Percentiles rank a stretch among this genome's conserved stretches.
Evolutionary conservation across 2,113 vertebrate species (phyloP).

Genomic region (Microtus montanus): DNA sequence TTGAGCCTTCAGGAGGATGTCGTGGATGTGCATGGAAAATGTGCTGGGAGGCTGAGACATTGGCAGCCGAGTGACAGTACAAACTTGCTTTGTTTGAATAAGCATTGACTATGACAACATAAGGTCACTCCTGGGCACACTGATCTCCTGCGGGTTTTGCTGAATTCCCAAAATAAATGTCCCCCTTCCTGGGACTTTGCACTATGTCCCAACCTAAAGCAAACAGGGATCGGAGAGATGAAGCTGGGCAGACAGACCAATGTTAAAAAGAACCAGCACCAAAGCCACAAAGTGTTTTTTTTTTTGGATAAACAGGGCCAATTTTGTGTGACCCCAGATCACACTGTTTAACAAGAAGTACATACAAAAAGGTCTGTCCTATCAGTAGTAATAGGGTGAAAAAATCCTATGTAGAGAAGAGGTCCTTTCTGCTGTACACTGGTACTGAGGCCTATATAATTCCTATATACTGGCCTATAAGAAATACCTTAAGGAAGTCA

Average conservation of each 20-base stretch:
- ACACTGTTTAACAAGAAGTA: conserved; percentile 14
- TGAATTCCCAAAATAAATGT: conserved; percentile 67
- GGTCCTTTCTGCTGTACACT: background rate
- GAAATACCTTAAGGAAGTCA: background rate
- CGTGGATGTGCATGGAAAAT: background rate
- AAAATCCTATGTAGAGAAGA: background rate
- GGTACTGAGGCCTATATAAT: background rate
- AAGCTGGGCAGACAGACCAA: conserved; percentile 4
- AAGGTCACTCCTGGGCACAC: conserved; percentile 1
- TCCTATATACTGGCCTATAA: background rate
- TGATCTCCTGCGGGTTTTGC: conserved; percentile 41
- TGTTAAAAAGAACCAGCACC: conserved; percentile 44
- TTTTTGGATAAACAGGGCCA: background rate
- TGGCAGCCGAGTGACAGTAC: background rate
- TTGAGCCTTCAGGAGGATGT: background rate
- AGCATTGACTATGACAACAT: background rate
- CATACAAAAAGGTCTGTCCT: background rate
- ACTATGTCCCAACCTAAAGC: conserved; percentile 66
- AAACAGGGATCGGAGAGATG: conserved; percentile 65
- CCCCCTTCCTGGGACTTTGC: conserved; percentile 71
- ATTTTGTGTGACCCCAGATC: conserved; percentile 15
- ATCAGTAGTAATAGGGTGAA: background rate
- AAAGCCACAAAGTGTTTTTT: conserved; percentile 38
- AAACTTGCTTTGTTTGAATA: background rate
- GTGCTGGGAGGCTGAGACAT: background rate